Percentiles rank a stretch among this genome's conserved stretches.
These are phyloP conservation scores for Brachionichthys hirsutus DNA, from an alignment of 2,113 vertebrate genomes.

Conservation along the genomic window DNA sequence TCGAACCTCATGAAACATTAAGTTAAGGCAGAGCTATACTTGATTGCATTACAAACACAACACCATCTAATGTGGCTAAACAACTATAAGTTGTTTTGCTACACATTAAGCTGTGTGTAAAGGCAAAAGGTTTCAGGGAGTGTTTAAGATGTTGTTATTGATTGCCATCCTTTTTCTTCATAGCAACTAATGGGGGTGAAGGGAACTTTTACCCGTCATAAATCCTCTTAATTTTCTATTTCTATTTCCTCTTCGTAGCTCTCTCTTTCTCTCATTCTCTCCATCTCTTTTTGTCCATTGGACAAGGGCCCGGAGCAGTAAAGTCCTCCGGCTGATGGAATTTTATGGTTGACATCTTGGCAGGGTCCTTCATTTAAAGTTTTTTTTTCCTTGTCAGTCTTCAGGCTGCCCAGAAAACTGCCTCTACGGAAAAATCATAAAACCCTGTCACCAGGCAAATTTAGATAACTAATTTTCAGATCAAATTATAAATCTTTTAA, in stretches of 20 bases:
- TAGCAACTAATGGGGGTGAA: conserved; percentile 74
- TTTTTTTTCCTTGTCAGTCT: conserved; percentile 66
- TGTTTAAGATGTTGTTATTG: conserved; percentile 74
- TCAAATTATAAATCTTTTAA: conserved; percentile 71
- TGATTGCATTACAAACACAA: conserved; percentile 44
- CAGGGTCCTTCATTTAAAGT: conserved; percentile 65
- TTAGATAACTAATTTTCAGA: conserved; percentile 74
- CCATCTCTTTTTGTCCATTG: conserved; percentile 42
- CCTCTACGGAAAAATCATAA: conserved; percentile 62
- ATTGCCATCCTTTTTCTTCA: conserved; percentile 64
- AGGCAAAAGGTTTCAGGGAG: conserved; percentile 30
- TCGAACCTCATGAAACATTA: conserved; percentile 54
- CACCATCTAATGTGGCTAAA: conserved; percentile 25
- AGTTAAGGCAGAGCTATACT: conserved; percentile 42
- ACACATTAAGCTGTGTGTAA: conserved; percentile 29
- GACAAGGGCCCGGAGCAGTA: conserved; percentile 62
- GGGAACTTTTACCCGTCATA: conserved; percentile 47
- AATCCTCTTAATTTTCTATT: conserved; percentile 57
- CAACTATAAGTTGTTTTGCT: conserved; percentile 23
- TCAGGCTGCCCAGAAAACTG: conserved; percentile 45
- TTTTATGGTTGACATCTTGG: conserved; percentile 71
- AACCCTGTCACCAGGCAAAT: conserved; percentile 65
- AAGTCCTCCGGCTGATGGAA: conserved; percentile 69
- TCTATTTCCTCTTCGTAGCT: conserved; percentile 53
- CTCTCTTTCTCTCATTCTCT: conserved; percentile 15